phyloP scores from a whole-genome alignment of 2,888 invertebrate genomes.

The Minunthozetes semirufus region DNA sequence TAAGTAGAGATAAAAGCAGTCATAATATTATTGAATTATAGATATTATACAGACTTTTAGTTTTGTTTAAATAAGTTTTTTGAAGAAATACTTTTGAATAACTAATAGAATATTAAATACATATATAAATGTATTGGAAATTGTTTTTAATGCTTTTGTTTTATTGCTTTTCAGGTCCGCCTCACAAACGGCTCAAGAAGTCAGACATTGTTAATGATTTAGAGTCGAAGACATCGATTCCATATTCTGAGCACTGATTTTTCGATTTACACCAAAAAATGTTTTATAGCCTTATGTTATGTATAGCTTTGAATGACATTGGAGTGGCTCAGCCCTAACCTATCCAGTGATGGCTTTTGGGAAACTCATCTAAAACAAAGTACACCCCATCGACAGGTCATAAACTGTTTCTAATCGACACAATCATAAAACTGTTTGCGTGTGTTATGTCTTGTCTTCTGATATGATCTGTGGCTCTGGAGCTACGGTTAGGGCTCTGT shows the following conservation, averaged over 20 bases:
- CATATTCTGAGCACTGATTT: slow-evolving; percentile 1
- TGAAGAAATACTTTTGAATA: background rate
- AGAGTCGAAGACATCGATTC: slow-evolving; percentile 16
- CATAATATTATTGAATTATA: slow-evolving; percentile 7
- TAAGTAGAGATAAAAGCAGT: background rate
- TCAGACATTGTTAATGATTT: slow-evolving; percentile 32
- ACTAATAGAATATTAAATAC: slow-evolving; percentile 4
- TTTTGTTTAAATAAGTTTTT: background rate
- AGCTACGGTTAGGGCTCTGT: background rate
- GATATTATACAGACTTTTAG: background rate
- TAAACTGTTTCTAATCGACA: slow-evolving; percentile 17
- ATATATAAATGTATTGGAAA: background rate
- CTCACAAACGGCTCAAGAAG: slow-evolving; percentile 32
- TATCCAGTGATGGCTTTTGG: background rate
- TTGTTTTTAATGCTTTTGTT: background rate
- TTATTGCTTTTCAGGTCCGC: slow-evolving; percentile 20
- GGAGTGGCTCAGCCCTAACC: background rate
- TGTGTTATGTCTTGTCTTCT: slow-evolving; percentile 1
- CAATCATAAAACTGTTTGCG: background rate
- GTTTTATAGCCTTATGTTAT: background rate
- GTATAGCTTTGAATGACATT: background rate
- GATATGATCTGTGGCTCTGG: background rate
- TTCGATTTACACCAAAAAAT: background rate
- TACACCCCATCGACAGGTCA: slow-evolving; percentile 19
- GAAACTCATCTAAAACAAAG: slow-evolving; percentile 4